Base-by-base conservation (phyloP, 2,888 invertebrate species). In the Beris chalybata region DNA sequence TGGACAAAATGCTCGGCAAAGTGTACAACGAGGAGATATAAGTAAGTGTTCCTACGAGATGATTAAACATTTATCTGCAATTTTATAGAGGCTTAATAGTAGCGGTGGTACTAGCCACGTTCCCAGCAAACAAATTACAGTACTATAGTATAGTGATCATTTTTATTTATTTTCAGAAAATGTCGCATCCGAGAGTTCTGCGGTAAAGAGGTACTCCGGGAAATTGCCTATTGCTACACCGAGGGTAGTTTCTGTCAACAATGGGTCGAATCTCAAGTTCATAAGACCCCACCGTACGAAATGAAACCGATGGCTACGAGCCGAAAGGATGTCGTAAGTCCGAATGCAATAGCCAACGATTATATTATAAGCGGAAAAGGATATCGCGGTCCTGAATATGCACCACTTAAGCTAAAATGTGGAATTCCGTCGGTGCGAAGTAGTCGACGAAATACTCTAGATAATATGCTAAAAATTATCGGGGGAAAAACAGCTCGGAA, bases 181-280 rank as follows among this genome's bases (percentile, higher is more conserved):
- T 95, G 95, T 79, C 86, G 86, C 74, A 86, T 86, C 73, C 86
- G 86, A 1, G 85, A 87, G 9, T 83, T 91, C 72, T 96, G 95
- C 74, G 89, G 89, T 2, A 87, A 86, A 53, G 89, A 89, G 76
- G 86, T 90, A 47, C 86, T 95, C 63, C 86, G 88, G 69, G 93
- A 95, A 80, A 90, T 90, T 5, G 92, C 93, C 3, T 91, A 90
- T 75, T 96, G 95, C 77, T 93, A 91, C 76, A 85, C 89, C 48
- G 89, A 91, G 71, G 91, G 90, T 61, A 90, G 91, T 64, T 87
- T 87, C 74, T 95, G 95, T 77, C 91, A 93, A 76, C 84, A 85
- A 66, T 91, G 89, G 86, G 82, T 87, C 11, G 77, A 79, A 67
- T 76, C 79, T 0, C 80, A 81, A 67, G 76, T 78, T 1, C 77